Evolutionary conservation across 2,888 invertebrate species (phyloP), one percentile per base, ranked within the genome.

Genomic region (Molanna angustata): DNA sequence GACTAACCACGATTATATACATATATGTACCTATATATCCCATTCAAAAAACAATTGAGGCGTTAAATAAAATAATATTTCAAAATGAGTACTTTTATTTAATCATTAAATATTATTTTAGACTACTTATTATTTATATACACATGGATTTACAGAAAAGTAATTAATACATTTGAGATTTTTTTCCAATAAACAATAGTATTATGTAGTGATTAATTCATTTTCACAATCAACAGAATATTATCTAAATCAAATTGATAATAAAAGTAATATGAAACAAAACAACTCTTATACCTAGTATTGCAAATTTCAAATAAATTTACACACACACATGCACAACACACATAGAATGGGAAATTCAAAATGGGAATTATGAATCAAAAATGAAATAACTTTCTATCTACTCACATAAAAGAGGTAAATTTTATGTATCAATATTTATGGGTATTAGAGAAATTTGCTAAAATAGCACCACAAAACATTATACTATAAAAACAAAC

Each of bases 61-160:
- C 4, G 4, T 35, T 4, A 39, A 48, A 48, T 48, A 39, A 48
- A 42, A 48, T 4, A 18, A 48, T 20, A 27, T 48, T 40, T 27
- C 47, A 48, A 48, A 48, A 71, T 71, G 73, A 73, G 73, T 74
- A 74, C 70, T 74, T 72, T 74, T 76, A 74, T 73, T 69, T 71
- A 60, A 58, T 59, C 44, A 39, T 48, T 39, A 48, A 27, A 48
- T 48, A 48, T 48, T n/a, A 48, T 48, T 48, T 39, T 44, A 44
- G 27, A 21, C 17, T 42, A 43, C 19, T 39, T 27, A 44, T 31
- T 40, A 43, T 39, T 27, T 50, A 50, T 50, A 19, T 50, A 50
- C 50, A 50, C 37, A 44, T 44, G 44, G 40, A 75, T 76, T 72
- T 75, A 75, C 75, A 75, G 57, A 64, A 62, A 63, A 62, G 59